These are phyloP conservation scores for Pseudococcus viburni DNA, from an alignment of 2,888 invertebrate genomes.

Conservation along the genomic window DNA sequence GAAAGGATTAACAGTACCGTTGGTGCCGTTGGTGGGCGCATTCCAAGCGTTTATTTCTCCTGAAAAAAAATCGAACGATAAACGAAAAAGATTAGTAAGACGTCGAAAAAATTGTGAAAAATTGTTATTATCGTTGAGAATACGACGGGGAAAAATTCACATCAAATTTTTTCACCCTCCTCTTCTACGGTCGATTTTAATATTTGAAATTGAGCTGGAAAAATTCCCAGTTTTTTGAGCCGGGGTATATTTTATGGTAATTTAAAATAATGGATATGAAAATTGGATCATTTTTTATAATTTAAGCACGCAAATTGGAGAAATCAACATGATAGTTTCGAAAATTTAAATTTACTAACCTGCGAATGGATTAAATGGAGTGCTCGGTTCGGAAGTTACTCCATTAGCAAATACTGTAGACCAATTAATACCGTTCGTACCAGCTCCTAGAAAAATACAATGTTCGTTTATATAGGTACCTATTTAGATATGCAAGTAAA, in stretches of 20 bases:
- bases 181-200: not conserved
- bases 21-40: slow-evolving; percentile 56
- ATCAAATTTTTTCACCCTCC: not conserved
- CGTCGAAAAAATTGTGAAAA: slow-evolving; percentile 13
- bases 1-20: slow-evolving; percentile 58
- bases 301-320: too few species aligned
- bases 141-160: not conserved
- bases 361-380: slow-evolving; percentile 65
- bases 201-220: not conserved
- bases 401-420: slow-evolving; percentile 56
- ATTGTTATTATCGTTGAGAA: not conserved
- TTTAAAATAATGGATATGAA: not conserved
- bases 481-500: too few species aligned
- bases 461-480: not conserved
- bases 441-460: slow-evolving; percentile 17
- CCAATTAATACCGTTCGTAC: slow-evolving; percentile 61
- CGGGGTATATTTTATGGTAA: not conserved
- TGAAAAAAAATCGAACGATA: not conserved
- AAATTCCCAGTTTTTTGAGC: not conserved
- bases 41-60: slow-evolving; percentile 59
- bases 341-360: slow-evolving; percentile 3
- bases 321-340: not conserved
- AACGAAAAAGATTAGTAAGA: not conserved
- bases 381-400: slow-evolving; percentile 60
- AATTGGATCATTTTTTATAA: too few species aligned